Evolutionary conservation across 2,888 invertebrate genomes (phyloP), one percentile per base, ranked within the genome.

Genomic region (Pyrochroa serraticornis): DNA sequence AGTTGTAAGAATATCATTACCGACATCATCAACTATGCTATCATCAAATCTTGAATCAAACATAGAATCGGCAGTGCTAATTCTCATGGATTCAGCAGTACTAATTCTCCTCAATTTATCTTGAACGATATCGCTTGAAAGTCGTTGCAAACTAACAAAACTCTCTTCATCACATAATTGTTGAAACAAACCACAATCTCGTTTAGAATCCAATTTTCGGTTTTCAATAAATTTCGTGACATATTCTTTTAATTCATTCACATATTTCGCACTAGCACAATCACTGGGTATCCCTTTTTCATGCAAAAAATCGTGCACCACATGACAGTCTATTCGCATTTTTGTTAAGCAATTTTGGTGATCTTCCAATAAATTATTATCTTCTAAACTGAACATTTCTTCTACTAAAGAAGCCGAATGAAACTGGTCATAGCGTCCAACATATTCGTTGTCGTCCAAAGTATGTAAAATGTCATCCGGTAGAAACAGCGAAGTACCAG

Each of bases 371-470:
- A 47, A 14, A 22, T 44, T 48, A 30, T 49, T 10, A 30, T 42
- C 9, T 12, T 59, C 50, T 6, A 59, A 39, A 41, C 50, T 12
- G 30, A 59, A 55, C 7, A 59, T 46, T 10, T 55, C 59, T 22
- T 39, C 36, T 33, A 54, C 7, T 13, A 59, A 8, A 8, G 54
- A 46, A 13, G 41, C 36, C 6, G 50, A 50, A 44, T 54, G 54
- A 9, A 59, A 59, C 35, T 59, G 59, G 14, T 59, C 37, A 38
- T 55, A 55, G 30, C 50, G 45, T 9, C 59, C 59, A 30, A 59
- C 22, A 37, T 59, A 59, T 14, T 59, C 59, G 31, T 54, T 34
- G 36, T 59, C 50, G 8, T 39, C 49, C 37, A 43, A 41, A 42
- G 8, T 54, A 14, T 50, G 32, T 7, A 59, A 9, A 6, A 9